phyloP scores from a whole-genome alignment of 2,797 vertebrate species.

The Sphaeramia orbicularis region DNA sequence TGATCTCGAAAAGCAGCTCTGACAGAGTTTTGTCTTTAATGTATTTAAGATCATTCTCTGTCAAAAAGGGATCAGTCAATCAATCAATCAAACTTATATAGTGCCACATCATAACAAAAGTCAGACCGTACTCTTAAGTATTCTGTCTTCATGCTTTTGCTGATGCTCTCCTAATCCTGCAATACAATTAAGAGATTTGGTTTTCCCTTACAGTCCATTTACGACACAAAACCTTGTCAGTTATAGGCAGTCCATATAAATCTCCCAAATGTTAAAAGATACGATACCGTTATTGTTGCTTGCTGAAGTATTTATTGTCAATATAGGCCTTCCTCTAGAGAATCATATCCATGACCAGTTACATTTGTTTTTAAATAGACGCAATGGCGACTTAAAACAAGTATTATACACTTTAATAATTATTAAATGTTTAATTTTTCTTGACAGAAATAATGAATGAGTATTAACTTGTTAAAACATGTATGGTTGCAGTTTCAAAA shows the following conservation, averaged over 20 bases:
- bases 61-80: constrained; percentile 18
- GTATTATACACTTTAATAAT: constrained; percentile 51
- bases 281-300: constrained; percentile 5
- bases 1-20: constrained; percentile 42
- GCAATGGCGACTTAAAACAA: constrained; percentile 19
- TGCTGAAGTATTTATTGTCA: constrained; percentile 18
- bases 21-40: constrained; percentile 34
- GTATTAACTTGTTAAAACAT: constrained; percentile 65
- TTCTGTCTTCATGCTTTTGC: constrained; percentile 26
- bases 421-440: constrained; percentile 66
- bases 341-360: constrained; percentile 27
- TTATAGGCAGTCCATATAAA: constrained; percentile 25
- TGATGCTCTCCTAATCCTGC: constrained; percentile 14
- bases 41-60: constrained; percentile 13
- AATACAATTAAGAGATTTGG: constrained; percentile 16
- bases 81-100: no score
- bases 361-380: constrained; percentile 30
- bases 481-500: constrained; percentile 29
- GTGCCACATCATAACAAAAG: no score
- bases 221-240: constrained; percentile 37
- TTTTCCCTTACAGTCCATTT: constrained; percentile 5
- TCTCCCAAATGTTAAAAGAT: constrained; percentile 16
- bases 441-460: constrained; percentile 52
- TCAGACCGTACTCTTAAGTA: not conserved
- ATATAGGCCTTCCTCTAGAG: constrained; percentile 13